Evolutionary conservation across 2,113 vertebrate genomes (phyloP).

Genomic region (Larimichthys polyactis): DNA sequence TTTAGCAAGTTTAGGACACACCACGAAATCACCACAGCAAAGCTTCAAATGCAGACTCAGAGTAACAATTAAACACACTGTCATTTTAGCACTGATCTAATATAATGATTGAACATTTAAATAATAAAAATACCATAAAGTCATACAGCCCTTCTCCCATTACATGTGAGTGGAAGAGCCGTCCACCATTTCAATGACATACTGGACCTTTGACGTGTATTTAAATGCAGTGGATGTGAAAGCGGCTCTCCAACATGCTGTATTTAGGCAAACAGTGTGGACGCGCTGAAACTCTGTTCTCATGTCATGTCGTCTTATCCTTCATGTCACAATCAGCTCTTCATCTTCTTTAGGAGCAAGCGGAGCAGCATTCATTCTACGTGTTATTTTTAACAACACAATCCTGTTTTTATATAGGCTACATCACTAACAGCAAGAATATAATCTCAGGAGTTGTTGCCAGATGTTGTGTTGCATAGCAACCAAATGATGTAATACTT

Average conservation of each 20-base stretch:
- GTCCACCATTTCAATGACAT: no score
- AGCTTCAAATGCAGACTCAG: no score
- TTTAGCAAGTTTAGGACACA: no score
- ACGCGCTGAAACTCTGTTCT: not conserved
- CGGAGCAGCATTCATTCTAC: not conserved
- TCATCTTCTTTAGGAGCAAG: conserved; percentile 6
- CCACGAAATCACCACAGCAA: no score
- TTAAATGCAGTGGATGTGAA: not conserved
- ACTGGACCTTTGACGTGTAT: not conserved
- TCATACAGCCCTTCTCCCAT: no score
- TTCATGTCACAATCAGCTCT: not conserved
- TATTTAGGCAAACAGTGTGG: not conserved
- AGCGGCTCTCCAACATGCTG: not conserved
- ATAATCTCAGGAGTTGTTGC: conserved; percentile 24
- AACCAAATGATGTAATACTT: conserved; percentile 49
- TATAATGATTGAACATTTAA: no score
- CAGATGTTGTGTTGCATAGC: conserved; percentile 59
- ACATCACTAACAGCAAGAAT: not conserved
- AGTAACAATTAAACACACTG: no score
- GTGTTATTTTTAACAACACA: conserved; percentile 16
- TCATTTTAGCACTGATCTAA: no score
- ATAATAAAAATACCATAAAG: no score
- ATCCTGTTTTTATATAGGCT: conserved; percentile 10
- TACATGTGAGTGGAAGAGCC: no score
- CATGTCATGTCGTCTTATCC: not conserved